A percentile compares a stretch with the other conserved stretches of the same genome.
Conservation (phyloP, 2,888 invertebrate species). For the Lepidocyrtoides sp. region DNA sequence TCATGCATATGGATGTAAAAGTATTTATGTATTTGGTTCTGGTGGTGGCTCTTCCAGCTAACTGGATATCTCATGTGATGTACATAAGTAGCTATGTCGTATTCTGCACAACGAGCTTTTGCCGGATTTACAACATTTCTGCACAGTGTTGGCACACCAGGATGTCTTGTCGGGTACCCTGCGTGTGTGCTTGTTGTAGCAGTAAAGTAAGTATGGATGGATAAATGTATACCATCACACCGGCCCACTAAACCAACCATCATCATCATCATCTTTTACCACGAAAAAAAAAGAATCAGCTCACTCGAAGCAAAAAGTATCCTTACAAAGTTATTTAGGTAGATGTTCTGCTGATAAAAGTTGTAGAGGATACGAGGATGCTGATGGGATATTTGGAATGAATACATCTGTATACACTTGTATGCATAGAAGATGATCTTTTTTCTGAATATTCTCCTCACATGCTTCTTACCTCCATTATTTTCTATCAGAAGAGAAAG, state of each 20-base stretch:
- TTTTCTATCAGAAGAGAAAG: slow-evolving; percentile 29
- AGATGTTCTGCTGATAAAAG: slow-evolving; percentile 1
- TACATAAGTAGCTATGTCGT: slow-evolving; percentile 65
- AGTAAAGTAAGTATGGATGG: background rate
- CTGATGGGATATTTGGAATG: background rate
- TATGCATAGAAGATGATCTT: too few species aligned
- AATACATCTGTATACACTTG: too few species aligned
- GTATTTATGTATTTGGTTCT: slow-evolving; percentile 23
- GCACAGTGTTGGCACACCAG: slow-evolving; percentile 75
- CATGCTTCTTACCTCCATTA: slow-evolving; percentile 29
- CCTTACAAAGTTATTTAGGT: background rate
- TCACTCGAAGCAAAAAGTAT: slow-evolving; percentile 3
- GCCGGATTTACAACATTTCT: slow-evolving; percentile 75
- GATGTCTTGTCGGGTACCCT: slow-evolving; percentile 61
- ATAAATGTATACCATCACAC: slow-evolving; percentile 16
- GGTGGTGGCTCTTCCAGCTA: slow-evolving; percentile 1
- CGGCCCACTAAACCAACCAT: background rate
- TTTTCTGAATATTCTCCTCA: background rate
- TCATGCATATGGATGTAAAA: slow-evolving; percentile 46
- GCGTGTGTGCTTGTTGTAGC: slow-evolving; percentile 61
- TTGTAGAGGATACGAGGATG: background rate
- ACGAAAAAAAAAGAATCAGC: slow-evolving; percentile 19
- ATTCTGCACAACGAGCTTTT: slow-evolving; percentile 67
- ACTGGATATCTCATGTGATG: slow-evolving; percentile 21
- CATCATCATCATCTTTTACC: slow-evolving; percentile 8